A percentile compares a stretch with the other conserved stretches of the same genome.
Evolutionary conservation across 2,113 vertebrate species (phyloP).

Genomic region (Nesoenas mayeri): DNA sequence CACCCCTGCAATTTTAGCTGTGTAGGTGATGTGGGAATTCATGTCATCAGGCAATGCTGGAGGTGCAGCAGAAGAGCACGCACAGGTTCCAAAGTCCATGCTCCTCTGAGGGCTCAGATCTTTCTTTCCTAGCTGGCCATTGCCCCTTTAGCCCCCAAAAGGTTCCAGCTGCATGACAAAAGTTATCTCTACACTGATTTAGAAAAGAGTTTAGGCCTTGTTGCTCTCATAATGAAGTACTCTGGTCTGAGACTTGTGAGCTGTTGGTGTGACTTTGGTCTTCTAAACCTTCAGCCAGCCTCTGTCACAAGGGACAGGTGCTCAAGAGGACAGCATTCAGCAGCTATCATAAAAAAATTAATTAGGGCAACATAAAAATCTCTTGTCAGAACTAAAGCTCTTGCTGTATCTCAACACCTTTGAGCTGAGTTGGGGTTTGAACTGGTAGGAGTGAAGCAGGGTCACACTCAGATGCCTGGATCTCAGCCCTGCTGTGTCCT

Average conservation of each 20-base stretch:
- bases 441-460: neutral
- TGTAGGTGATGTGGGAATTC: neutral
- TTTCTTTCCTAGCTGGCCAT: neutral
- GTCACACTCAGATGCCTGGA: rapidly evolving
- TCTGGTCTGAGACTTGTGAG: neutral
- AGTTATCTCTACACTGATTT: neutral
- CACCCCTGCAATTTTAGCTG: neutral
- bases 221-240: rapidly evolving
- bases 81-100: rapidly evolving
- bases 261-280: neutral
- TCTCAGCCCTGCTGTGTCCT: neutral
- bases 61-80: neutral
- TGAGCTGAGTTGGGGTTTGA: neutral
- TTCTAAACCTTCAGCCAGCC: neutral
- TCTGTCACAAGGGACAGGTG: rapidly evolving
- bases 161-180: rapidly evolving
- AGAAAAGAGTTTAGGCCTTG: neutral
- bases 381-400: neutral
- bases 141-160: rapidly evolving
- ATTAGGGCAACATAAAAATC: neutral
- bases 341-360: neutral
- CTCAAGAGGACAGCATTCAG: rapidly evolving
- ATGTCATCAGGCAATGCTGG: neutral
- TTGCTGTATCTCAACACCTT: neutral
- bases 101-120: neutral